Evolutionary conservation across 2,113 vertebrate genomes (phyloP), one percentile per base, ranked within the genome.

Genomic region (Cichladusa arquata): DNA sequence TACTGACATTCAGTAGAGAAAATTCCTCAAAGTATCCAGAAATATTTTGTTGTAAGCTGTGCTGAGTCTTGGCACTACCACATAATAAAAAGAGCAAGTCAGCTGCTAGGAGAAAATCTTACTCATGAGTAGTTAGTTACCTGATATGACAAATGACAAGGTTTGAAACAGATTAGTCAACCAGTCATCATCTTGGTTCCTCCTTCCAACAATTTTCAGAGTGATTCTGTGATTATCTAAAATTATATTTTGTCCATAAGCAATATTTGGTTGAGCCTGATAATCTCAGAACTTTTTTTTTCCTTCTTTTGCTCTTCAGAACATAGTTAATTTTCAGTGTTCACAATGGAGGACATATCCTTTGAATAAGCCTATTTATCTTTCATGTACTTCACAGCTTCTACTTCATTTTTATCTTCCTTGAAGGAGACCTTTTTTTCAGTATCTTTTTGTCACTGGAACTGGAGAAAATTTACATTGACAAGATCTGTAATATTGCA

Each of bases 401-500:
- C 84, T 74, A 69, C 60, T 92, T 90, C 14, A 71, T 48, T 92
- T 92, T 93, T 92, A 71, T 92, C 64, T 81, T 94, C 60, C 79
- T 83, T 79, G 77, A 92, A 92, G 73, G 33, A 78, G 56, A 92
- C 11, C 17, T 47, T 71, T 28, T 38, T 81, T n/a, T 73, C 47
- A 56, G 3, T 66, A 84, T 81, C 69, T 88, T 44, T 28, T 72
- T 86, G 42, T 74, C 40, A 57, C 36, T 88, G 57, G 44, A 90
- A 56, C 36, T 20, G 19, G 48, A 90, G 56, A 93, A 92, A 86
- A 92, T 95, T 90, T 93, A 67, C 45, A 38, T 88, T 88, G 90
- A 94, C 51, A 67, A 88, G 65, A 88, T 69, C 69, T 67, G 65
- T 92, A 90, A 88, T 88, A 93, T 88, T 93, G 67, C 73, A 45